Evolutionary conservation across 1,140 invertebrate genomes (phyloP), one percentile per base, ranked within the genome.

Genomic region (Portunus trituberculatus): DNA sequence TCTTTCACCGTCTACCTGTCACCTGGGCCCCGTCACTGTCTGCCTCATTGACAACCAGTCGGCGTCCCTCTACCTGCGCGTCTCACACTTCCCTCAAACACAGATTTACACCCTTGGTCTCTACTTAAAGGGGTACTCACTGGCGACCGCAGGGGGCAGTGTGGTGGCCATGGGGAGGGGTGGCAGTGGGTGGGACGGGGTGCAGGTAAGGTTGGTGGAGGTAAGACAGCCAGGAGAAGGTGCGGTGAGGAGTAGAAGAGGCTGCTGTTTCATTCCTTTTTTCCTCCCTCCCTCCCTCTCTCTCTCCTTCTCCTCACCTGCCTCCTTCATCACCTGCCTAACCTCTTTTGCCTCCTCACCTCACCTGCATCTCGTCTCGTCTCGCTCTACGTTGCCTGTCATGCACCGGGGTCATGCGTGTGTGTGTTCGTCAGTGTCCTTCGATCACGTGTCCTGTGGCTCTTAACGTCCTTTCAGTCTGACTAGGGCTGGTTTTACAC

Each of bases 71-170:
- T 91, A 91, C 89, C 89, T 91, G 89, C 46, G 1, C 52, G 89
- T 91, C 89, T 32, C n/a, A 28, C n/a, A 52, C 14, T 20, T 59
- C 46, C 46, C 39, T n/a, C 46, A 46, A 46, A 28, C 46, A 91
- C n/a, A 59, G 89, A 91, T 91, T 91, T 91, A 91, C 59, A 59
- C 31, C 48, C 46, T 91, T 29, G 12, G 25, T 14, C 89, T 25
- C 46, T 59, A 59, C 89, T 91, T 91, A 91, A 91, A 91, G 89
- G 88, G 89, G 89, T 59, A 59, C n/a, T 59, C 87, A 48, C 84
- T 87, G 31, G 84, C 84, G 84, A 87, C 84, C 39, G 14, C 39
- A 87, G n/a, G 52, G 67, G 67, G 67, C 4, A n/a, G 67, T 76
- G n/a, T n/a, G n/a, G 67, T 76, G 25, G 67, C 0, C 20, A 2